phyloP scores from a whole-genome alignment of 2,797 vertebrate genomes.

The Meriones psammophilus region DNA sequence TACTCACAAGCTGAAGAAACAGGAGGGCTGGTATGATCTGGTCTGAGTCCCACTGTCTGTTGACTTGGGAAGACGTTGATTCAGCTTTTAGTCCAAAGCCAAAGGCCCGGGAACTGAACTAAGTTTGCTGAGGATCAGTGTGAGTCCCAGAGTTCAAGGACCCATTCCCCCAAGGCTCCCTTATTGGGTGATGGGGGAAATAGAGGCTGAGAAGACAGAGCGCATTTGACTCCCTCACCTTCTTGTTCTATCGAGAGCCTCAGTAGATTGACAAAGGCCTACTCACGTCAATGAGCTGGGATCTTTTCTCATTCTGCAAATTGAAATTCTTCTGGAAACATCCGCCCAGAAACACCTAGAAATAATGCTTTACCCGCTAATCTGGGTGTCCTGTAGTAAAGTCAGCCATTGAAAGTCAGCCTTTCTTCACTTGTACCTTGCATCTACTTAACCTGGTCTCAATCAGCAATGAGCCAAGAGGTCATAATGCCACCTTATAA shows the following conservation, averaged over 20 bases:
- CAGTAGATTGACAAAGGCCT: not conserved
- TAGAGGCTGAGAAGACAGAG: not conserved
- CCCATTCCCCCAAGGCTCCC: not conserved
- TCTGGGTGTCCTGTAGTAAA: not conserved
- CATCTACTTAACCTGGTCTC: not conserved
- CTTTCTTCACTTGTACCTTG: not conserved
- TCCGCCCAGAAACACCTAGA: not conserved
- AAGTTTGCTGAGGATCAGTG: too few relatives aligned
- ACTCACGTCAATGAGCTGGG: not conserved
- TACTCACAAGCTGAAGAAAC: not conserved
- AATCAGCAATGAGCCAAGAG: not conserved
- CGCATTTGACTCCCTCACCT: not conserved
- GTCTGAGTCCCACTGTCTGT: not conserved
- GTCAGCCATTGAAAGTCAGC: not conserved
- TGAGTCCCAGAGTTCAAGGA: not conserved
- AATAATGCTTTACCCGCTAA: not conserved
- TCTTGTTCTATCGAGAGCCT: not conserved
- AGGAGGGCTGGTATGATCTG: not conserved
- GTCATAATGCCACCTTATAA: not conserved
- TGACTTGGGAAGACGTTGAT: not conserved
- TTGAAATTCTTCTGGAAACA: not conserved
- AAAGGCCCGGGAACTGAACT: not conserved
- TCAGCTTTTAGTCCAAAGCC: not conserved
- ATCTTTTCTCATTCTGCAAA: not conserved
- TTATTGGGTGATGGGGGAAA: not conserved